These are phyloP conservation scores for Drosophila busckii DNA, from an alignment of 1,140 invertebrate species.

Conservation along the genomic window DNA sequence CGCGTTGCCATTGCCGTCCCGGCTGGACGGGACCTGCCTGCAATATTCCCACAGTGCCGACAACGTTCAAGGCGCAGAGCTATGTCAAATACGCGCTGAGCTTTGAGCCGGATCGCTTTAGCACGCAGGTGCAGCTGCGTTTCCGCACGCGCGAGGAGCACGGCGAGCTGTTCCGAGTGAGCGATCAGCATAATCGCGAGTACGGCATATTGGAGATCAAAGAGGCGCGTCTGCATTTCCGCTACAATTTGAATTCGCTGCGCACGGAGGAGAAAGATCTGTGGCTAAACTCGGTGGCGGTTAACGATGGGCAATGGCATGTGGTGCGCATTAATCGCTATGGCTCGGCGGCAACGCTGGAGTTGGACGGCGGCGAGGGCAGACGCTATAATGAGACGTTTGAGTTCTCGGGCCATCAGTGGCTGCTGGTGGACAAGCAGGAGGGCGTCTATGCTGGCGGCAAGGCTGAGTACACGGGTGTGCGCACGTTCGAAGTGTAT, in stretches of 20 bases:
- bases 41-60: constrained; percentile 89
- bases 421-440: constrained; percentile 94
- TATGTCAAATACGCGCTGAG: constrained; percentile 97
- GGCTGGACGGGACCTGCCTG: constrained; percentile 95
- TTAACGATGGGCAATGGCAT: constrained; percentile 99
- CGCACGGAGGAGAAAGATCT: constrained; percentile 93
- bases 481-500: constrained; percentile 94
- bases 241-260: constrained; percentile 95
- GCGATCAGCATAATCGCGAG: constrained; percentile 96
- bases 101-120: constrained; percentile 95
- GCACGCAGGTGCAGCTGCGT: constrained; percentile 93
- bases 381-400: constrained; percentile 96
- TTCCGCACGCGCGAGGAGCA: constrained; percentile 95
- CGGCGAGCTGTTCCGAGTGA: constrained; percentile 94
- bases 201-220: constrained; percentile 97
- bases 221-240: constrained; percentile 92
- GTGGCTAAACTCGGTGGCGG: constrained; percentile 92
- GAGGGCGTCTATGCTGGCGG: constrained; percentile 96
- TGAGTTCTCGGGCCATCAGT: constrained; percentile 93
- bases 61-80: constrained; percentile 93
- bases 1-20: constrained; percentile 93
- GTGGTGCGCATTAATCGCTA: constrained; percentile 93
- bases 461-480: constrained; percentile 96
- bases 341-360: constrained; percentile 95
- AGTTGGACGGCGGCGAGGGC: constrained; percentile 96